Evolutionary conservation across 1,140 invertebrate species (phyloP).

Genomic region (Caenorhabditis latens): DNA sequence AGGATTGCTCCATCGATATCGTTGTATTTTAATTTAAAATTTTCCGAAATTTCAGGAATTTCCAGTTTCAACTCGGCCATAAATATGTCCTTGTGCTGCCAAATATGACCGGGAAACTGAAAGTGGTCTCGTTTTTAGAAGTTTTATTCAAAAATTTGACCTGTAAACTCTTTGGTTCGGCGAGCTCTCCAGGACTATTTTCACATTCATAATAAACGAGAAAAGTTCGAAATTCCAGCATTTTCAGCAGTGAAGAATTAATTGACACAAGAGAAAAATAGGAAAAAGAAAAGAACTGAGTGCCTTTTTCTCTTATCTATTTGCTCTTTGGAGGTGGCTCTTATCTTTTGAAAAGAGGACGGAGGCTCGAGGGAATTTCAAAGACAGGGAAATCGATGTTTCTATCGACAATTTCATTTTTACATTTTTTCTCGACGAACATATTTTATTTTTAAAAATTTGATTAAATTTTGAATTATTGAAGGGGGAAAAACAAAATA

Average conservation of each 20-base stretch:
- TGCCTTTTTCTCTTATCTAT: constrained; percentile 22
- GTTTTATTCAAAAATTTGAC: not conserved
- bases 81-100: not conserved
- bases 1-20: constrained; percentile 1
- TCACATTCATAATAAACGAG: constrained; percentile 13
- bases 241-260: not conserved
- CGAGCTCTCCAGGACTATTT: not conserved
- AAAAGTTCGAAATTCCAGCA: constrained; percentile 9
- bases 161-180: not conserved
- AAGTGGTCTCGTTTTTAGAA: not conserved
- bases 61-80: constrained; percentile 9
- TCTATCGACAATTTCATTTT: not conserved
- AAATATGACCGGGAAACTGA: constrained; percentile 16
- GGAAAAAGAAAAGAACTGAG: not conserved
- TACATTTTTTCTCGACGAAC: not conserved
- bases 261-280: not conserved
- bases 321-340: constrained; percentile 26
- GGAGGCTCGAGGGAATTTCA: not conserved
- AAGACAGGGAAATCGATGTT: not conserved
- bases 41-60: not conserved
- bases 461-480: not conserved
- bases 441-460: not conserved
- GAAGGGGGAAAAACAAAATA: not conserved
- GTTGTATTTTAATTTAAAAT: constrained; percentile 46
- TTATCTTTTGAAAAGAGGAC: constrained; percentile 16